phyloP scores from a whole-genome alignment of 2,797 vertebrate species.

The Loris lydekkerianus region DNA sequence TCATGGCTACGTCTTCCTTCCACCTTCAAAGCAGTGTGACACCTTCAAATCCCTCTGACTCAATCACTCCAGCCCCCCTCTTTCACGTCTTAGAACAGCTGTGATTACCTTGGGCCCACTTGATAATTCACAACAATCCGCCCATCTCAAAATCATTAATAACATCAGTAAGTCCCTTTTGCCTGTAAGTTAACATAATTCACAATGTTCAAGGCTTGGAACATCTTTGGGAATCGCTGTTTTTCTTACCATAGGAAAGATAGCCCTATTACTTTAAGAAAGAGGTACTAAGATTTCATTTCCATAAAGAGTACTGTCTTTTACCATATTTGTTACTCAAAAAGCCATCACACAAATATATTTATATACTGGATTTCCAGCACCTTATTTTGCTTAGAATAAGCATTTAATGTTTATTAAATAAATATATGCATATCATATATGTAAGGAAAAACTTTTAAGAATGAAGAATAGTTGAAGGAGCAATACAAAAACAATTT shows the following conservation, averaged over 20 bases:
- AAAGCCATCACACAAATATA: not conserved
- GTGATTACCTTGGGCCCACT: not conserved
- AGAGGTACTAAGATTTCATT: conserved; percentile 6
- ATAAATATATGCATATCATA: not conserved
- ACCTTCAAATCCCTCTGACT: not conserved
- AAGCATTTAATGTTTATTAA: conserved; percentile 39
- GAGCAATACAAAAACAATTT: not conserved
- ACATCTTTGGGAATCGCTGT: not conserved
- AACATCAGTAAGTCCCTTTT: not conserved
- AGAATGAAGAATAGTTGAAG: conserved; percentile 44
- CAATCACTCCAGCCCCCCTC: not conserved
- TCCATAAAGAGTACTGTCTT: not conserved
- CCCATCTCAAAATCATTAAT: not conserved
- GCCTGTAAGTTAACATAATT: not conserved
- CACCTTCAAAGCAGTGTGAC: not conserved
- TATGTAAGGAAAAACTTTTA: conserved; percentile 36
- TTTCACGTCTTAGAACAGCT: not conserved
- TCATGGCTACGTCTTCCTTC: not conserved
- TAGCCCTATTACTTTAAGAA: not conserved
- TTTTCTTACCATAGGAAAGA: not conserved
- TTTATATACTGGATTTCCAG: not conserved
- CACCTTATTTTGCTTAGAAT: not conserved
- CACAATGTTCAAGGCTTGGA: not conserved
- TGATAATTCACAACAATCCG: not conserved
- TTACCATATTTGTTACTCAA: conserved; percentile 24